Conservation (phyloP, 1,140 invertebrate species). For the Lethrus apterus region DNA sequence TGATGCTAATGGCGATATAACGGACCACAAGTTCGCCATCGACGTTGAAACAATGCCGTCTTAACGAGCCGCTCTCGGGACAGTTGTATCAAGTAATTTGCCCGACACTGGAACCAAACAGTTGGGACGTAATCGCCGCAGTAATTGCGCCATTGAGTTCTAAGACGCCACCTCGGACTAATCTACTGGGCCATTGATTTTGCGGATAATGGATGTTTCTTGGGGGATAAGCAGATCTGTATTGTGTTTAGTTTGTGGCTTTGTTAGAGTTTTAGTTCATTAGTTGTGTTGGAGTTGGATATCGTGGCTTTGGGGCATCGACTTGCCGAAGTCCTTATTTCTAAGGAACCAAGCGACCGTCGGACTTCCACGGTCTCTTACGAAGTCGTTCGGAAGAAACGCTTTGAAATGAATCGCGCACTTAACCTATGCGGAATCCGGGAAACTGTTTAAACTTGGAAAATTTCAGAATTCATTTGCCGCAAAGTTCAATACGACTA, state of each 20-base stretch:
- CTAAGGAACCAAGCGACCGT: too few relatives aligned
- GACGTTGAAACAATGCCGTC: slow-evolving; percentile 15
- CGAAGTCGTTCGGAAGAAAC: too few relatives aligned
- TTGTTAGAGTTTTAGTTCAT: slow-evolving; percentile 35
- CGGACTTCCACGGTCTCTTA: too few relatives aligned
- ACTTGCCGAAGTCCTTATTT: too few relatives aligned
- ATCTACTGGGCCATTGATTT: slow-evolving; percentile 38
- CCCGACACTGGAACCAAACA: slow-evolving; percentile 12
- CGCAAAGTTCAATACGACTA: too few relatives aligned
- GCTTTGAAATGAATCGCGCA: too few relatives aligned
- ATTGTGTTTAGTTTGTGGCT: slow-evolving; percentile 38
- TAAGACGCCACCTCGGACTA: slow-evolving; percentile 33
- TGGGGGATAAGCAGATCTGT: slow-evolving; percentile 37
- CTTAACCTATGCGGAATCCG: too few relatives aligned
- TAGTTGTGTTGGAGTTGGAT: slow-evolving; percentile 27
- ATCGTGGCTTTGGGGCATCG: too few relatives aligned
- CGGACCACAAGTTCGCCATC: slow-evolving; percentile 9
- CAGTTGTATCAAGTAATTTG: slow-evolving; percentile 23
- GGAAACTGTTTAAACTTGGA: too few relatives aligned
- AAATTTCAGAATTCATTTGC: too few relatives aligned
- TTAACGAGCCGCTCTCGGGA: slow-evolving; percentile 21
- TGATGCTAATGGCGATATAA: slow-evolving; percentile 14
- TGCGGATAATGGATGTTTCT: slow-evolving; percentile 36
- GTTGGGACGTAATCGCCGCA: slow-evolving; percentile 16
- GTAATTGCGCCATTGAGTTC: slow-evolving; percentile 33